phyloP scores from a whole-genome alignment of 2,797 vertebrate species.

The Chromis chromis region DNA sequence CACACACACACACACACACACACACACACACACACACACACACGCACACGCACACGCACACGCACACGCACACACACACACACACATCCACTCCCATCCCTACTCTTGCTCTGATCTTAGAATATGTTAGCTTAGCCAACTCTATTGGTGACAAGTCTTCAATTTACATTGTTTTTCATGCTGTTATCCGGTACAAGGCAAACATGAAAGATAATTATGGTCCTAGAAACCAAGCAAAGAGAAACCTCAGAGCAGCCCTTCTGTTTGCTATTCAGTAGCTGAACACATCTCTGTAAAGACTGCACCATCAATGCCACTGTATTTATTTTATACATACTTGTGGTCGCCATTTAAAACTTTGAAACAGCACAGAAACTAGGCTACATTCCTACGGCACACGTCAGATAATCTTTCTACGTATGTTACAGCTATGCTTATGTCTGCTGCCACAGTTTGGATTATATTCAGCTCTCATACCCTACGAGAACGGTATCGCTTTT shows the following conservation, averaged over 20 bases:
- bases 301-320: background rate
- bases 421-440: slow-evolving; percentile 24
- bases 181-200: slow-evolving; percentile 21
- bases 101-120: slow-evolving; percentile 18
- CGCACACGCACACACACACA: background rate
- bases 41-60: slow-evolving; percentile 6
- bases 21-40: background rate
- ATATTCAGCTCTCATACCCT: slow-evolving; percentile 27
- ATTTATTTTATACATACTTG: slow-evolving; percentile 26
- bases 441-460: slow-evolving; percentile 36
- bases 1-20: slow-evolving; percentile 4
- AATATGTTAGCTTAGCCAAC: slow-evolving; percentile 19
- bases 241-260: slow-evolving; percentile 8
- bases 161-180: slow-evolving; percentile 39
- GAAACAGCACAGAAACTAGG: slow-evolving; percentile 28
- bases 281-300: slow-evolving; percentile 6
- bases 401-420: slow-evolving; percentile 41
- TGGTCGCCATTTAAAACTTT: slow-evolving; percentile 24
- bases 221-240: slow-evolving; percentile 4
- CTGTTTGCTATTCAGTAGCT: slow-evolving; percentile 35
- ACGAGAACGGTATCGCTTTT: slow-evolving; percentile 45
- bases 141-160: background rate
- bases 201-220: slow-evolving; percentile 29
- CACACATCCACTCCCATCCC: slow-evolving; percentile 19
- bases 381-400: slow-evolving; percentile 18